These are phyloP conservation scores for Nephrotoma guestfalica DNA, from an alignment of 2,888 invertebrate species.

Conservation along the genomic window DNA sequence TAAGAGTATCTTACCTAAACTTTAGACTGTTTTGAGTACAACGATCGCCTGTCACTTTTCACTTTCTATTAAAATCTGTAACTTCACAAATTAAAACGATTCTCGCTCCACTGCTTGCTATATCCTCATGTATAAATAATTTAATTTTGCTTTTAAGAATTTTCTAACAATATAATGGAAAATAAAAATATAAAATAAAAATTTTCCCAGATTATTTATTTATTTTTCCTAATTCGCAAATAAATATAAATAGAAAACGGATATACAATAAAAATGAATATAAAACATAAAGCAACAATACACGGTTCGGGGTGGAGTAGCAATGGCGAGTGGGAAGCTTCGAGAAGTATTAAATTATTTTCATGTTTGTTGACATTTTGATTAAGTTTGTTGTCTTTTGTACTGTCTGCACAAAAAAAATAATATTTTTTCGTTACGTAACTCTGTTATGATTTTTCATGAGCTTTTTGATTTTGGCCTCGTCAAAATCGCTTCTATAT, in stretches of 20 bases:
- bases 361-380: background rate
- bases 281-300: background rate
- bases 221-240: background rate
- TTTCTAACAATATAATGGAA: background rate
- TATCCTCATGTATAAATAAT: background rate
- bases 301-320: too few species aligned
- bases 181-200: background rate
- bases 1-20: too few species aligned
- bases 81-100: too few species aligned
- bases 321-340: background rate
- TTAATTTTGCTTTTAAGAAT: background rate
- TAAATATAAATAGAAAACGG: background rate
- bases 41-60: too few species aligned
- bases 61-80: too few species aligned
- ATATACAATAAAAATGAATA: background rate
- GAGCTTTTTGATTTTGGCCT: background rate
- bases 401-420: background rate
- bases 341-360: background rate
- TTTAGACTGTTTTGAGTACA: too few species aligned
- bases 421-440: background rate
- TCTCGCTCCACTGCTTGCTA: too few species aligned
- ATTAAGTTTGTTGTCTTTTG: background rate
- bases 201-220: background rate
- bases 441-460: background rate
- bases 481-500: background rate